Evolutionary conservation across 2,888 invertebrate species (phyloP).

Genomic region (Beris chalybata): DNA sequence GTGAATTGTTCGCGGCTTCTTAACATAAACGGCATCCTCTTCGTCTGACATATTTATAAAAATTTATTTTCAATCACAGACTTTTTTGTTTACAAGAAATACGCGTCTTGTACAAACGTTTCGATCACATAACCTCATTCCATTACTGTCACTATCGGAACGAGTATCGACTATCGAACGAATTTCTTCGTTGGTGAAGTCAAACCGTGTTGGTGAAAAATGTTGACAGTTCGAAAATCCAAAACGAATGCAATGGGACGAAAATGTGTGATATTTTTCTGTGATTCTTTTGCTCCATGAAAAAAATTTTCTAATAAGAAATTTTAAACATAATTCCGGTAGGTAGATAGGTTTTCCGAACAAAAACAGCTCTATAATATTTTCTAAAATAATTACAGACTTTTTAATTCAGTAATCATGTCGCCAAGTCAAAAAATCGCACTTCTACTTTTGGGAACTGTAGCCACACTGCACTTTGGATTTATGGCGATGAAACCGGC

Average conservation of each 20-base stretch:
- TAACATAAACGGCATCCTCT: slow-evolving; percentile 68
- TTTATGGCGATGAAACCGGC: slow-evolving; percentile 14
- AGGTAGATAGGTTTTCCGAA: too few species aligned
- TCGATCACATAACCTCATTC: background rate
- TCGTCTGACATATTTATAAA: slow-evolving; percentile 74
- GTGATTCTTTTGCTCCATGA: background rate
- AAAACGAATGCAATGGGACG: background rate
- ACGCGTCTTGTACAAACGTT: background rate
- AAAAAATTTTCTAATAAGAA: too few species aligned
- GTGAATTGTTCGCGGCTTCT: slow-evolving; percentile 76
- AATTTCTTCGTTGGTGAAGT: too few species aligned
- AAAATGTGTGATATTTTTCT: background rate
- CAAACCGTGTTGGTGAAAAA: slow-evolving; percentile 1
- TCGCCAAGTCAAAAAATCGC: slow-evolving; percentile 8
- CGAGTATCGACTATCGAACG: background rate
- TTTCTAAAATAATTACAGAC: background rate
- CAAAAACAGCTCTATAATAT: background rate
- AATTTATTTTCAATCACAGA: background rate
- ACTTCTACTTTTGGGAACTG: slow-evolving; percentile 19
- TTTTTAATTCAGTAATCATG: background rate
- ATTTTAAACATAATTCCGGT: too few species aligned
- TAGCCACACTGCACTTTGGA: slow-evolving; percentile 17
- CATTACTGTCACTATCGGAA: too few species aligned
- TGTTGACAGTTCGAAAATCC: background rate
- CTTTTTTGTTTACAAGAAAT: background rate